Evolutionary conservation across 2,797 vertebrate species (phyloP).

Genomic region (Allobates femoralis): DNA sequence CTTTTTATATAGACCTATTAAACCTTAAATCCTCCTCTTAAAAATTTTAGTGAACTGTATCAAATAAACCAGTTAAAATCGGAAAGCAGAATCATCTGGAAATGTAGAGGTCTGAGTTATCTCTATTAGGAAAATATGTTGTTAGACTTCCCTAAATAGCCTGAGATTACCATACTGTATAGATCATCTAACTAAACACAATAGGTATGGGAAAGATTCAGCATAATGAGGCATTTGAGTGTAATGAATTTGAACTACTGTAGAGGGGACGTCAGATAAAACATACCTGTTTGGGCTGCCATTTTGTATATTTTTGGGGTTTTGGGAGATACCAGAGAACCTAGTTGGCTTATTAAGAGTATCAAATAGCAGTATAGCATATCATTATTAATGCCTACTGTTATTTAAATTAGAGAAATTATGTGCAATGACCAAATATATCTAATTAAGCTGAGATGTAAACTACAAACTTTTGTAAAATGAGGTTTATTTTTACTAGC

Average conservation of each 20-base stretch:
- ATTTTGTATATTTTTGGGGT: neutral
- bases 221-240: neutral
- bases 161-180: neutral
- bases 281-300: neutral
- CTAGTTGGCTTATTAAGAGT: neutral
- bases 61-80: conserved; percentile 68
- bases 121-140: conserved; percentile 21
- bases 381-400: neutral
- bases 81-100: conserved; percentile 56
- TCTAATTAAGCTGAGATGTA: no score
- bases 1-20: conserved; percentile 55
- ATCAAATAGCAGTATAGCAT: neutral
- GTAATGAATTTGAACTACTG: neutral
- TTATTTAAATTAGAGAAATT: neutral
- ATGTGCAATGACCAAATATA: no score
- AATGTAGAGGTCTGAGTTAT: conserved; percentile 51
- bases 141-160: conserved; percentile 23
- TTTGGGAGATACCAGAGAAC: neutral
- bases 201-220: neutral
- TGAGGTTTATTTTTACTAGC: neutral
- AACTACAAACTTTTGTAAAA: no score
- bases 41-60: conserved; percentile 66
- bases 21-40: conserved; percentile 67
- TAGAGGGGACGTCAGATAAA: neutral
- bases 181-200: neutral